Evolutionary conservation across 2,797 vertebrate genomes (phyloP).

Genomic region (Eulemur albifrons): DNA sequence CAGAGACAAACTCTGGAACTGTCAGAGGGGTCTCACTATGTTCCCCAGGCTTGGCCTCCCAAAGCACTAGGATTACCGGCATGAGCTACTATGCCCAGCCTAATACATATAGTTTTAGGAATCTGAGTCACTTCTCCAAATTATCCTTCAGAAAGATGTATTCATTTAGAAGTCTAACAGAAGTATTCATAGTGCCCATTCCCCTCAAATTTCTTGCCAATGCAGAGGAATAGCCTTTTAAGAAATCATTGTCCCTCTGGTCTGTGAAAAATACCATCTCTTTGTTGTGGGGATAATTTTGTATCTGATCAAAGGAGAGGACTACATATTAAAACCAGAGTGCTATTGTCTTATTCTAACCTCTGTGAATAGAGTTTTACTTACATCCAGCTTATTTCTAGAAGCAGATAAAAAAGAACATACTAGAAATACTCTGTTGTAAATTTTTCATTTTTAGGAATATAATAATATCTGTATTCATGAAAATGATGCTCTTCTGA

Average conservation of each 20-base stretch:
- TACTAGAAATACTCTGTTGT: not conserved
- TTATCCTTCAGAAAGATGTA: not conserved
- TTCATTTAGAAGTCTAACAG: not conserved
- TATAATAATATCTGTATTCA: not conserved
- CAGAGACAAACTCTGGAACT: no score
- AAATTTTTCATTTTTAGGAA: not conserved
- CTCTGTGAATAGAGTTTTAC: not conserved
- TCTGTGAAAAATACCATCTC: not conserved
- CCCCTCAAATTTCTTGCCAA: not conserved
- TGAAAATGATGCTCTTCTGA: not conserved
- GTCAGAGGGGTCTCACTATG: not conserved
- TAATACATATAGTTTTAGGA: not conserved
- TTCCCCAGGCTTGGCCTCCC: not conserved
- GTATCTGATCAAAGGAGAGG: not conserved
- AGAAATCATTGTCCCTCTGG: not conserved
- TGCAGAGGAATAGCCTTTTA: not conserved
- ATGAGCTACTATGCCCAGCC: not conserved
- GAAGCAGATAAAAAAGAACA: not conserved
- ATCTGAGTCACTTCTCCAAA: not conserved
- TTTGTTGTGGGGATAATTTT: not conserved
- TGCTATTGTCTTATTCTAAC: constrained; percentile 28
- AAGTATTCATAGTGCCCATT: not conserved
- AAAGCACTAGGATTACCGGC: not conserved
- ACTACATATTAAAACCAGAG: not conserved
- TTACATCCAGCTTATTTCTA: not conserved